Evolutionary conservation across 1,140 invertebrate genomes (phyloP), one percentile per base, ranked within the genome.

Genomic region (Drosophila ficusphila): DNA sequence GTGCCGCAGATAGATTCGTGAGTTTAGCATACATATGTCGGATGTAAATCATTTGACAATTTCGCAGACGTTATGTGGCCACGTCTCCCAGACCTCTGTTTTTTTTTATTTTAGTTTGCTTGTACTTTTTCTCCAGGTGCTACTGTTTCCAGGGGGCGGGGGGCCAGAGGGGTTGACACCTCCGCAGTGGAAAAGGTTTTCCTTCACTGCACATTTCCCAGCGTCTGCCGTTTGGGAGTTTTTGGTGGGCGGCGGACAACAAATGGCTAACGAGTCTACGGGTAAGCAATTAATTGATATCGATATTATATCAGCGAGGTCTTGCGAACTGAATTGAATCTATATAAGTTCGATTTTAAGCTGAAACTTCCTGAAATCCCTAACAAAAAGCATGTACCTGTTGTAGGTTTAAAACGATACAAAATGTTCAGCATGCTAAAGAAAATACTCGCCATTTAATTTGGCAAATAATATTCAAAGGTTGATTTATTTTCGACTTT

Each of bases 31-130:
- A 86, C 81, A 86, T 88, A 81, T 86, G 81, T 86, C 73, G 81
- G 77, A 86, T 86, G 81, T 86, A 86, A 86, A 88, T 86, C 81
- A 86, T 86, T 86, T 88, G 81, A 88, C 82, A 88, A 86, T 86
- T 88, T 72, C 78, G 44, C 76, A 88, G 74, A 71, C 69, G 41
- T 52, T 53, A 38, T 69, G 60, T 67, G 62, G 62, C 47, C 60
- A 34, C 33, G 36, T 41, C 21, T 36, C 29, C 33, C 44, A 49
- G 19, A 6, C 23, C 29, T 8, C 29, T 27, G n/a, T 19, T 18
- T 33, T 57, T 4, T 4, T 11, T 49, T 14, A n/a, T 19, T 14
- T 25, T n/a, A 18, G 2, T 36, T 51, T 27, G 8, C 14, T 34
- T 29, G 6, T 48, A 53, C 60, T 41, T 61, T 70, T 47, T 23